Percentiles rank a stretch among this genome's conserved stretches.
Conservation (phyloP, 1,140 invertebrate genomes). For the Druon quercuslanigerum region DNA sequence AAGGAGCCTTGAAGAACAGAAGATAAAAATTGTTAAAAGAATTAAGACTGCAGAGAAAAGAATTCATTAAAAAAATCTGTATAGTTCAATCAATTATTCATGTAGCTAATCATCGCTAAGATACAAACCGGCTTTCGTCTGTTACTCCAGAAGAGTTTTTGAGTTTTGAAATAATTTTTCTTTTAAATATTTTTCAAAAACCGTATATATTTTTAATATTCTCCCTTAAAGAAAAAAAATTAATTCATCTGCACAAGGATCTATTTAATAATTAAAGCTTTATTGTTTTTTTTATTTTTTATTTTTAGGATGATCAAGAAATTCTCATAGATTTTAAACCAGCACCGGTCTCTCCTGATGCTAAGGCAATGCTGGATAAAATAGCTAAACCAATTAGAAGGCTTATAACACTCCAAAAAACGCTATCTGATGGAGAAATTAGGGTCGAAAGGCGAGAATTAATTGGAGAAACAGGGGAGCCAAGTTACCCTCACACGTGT, state of each 20-base stretch:
- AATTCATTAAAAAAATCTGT: not conserved
- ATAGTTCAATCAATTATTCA: not conserved
- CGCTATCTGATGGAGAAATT: conserved; percentile 88
- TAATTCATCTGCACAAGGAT: too few relatives aligned
- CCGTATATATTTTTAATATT: too few relatives aligned
- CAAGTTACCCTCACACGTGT: conserved; percentile 72
- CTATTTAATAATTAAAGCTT: not conserved
- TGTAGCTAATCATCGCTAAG: too few relatives aligned
- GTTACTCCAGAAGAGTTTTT: too few relatives aligned
- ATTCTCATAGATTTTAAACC: conserved; percentile 92
- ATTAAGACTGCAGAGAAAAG: not conserved
- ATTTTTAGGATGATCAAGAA: conserved; percentile 80
- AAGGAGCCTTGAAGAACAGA: not conserved
- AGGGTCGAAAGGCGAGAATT: conserved; percentile 79
- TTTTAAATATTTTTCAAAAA: too few relatives aligned
- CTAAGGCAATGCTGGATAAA: conserved; percentile 74
- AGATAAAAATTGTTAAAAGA: not conserved
- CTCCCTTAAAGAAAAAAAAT: too few relatives aligned
- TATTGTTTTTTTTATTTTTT: not conserved
- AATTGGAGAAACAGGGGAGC: conserved; percentile 69
- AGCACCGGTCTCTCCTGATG: conserved; percentile 79
- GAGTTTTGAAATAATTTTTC: too few relatives aligned
- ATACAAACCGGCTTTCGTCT: too few relatives aligned
- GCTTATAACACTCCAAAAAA: conserved; percentile 84
- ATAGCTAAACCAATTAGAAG: conserved; percentile 74